A percentile compares a stretch with the other conserved stretches of the same genome.
Conservation (phyloP, 2,113 vertebrate species). For the Plecotus auritus region DNA sequence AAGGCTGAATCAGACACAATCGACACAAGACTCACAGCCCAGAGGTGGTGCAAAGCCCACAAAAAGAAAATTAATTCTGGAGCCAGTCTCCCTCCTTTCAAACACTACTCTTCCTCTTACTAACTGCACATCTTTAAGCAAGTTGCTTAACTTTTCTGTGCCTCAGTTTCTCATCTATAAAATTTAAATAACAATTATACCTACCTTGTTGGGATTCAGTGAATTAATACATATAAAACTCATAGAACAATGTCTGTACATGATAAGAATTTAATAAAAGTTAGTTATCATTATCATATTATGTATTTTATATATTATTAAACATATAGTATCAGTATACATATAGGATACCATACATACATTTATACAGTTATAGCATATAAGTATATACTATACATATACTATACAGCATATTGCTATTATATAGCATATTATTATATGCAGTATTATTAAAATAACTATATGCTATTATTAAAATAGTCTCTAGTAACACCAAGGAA, state of each 20-base stretch:
- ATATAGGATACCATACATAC: background rate
- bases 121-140: background rate
- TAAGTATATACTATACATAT: background rate
- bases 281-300: background rate
- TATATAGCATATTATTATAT: background rate
- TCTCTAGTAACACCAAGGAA: slow-evolving; percentile 1
- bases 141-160: background rate
- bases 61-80: background rate
- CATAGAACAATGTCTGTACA: background rate
- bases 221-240: background rate
- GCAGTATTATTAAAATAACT: background rate
- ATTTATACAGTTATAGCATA: background rate
- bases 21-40: background rate
- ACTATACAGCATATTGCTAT: background rate
- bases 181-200: background rate
- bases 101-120: background rate
- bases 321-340: background rate
- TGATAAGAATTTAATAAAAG: background rate
- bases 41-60: background rate
- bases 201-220: background rate
- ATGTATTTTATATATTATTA: background rate
- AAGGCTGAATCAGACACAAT: background rate
- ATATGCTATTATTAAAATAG: background rate
- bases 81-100: background rate
- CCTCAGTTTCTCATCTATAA: background rate